Base-by-base conservation (phyloP, 1,140 invertebrate genomes). In the Apis laboriosa region DNA sequence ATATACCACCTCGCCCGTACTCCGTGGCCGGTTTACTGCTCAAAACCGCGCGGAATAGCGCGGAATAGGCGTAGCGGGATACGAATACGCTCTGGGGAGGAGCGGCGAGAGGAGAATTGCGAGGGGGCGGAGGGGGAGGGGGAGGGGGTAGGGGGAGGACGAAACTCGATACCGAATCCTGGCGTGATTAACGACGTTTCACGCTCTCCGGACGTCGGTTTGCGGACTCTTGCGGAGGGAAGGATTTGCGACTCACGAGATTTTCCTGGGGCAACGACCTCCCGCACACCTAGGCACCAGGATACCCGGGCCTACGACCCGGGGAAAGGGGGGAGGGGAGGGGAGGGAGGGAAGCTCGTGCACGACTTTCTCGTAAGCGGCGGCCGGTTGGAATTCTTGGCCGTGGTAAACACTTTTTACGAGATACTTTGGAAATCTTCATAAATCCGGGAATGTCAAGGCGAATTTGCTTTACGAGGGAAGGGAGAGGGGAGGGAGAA, bases 151-250 rank as follows among this genome's bases (percentile, higher is more conserved):
- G 85, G 72, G 43, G 86, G 87, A 90, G 92, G 90, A 92, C 93
- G 93, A 92, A 93, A 93, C 93, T 93, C 92, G 92, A 93, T 93
- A 93, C 91, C 90, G 90, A 93, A 93, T 91, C 92, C 90, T 68
- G 84, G 78, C 86, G 90, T 92, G 92, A 93, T 93, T 93, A 93
- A 93, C 92, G 91, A 93, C 90, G 90, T 91, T 92, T 92, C 92
- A 91, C 89, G 90, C 90, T 91, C 90, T 84, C 90, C 89, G 86
- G 88, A 89, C 90, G 89, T 92, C 91, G 85, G 90, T 86, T 84
- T 86, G 86, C 87, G 87, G 74, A 90, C 88, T 84, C 75, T 84
- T n/a, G n/a, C 82, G 84, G 88, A 89, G 90, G 91, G 91, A 89
- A 91, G 91, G 91, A 92, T 93, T 92, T 91, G 92, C 90, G 89